These are phyloP conservation scores for Ictalurus punctatus DNA, from an alignment of 2,113 vertebrate genomes.

Conservation along the genomic window DNA sequence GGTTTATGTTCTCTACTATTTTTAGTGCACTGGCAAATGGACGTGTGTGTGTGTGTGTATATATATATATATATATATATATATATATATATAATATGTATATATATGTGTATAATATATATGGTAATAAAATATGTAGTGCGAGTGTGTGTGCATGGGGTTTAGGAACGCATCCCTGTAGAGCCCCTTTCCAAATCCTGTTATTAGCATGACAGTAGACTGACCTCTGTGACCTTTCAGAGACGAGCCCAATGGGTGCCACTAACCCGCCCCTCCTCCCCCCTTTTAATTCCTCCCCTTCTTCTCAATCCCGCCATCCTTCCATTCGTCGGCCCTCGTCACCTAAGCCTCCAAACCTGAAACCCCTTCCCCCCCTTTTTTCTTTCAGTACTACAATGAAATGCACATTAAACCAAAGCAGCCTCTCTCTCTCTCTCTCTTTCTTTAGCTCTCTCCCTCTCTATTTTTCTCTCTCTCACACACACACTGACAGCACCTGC, in stretches of 20 bases:
- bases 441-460: conserved; percentile 47
- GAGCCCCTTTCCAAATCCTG: conserved; percentile 67
- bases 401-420: conserved; percentile 45
- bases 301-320: conserved; percentile 45
- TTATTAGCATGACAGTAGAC: conserved; percentile 77
- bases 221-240: conserved; percentile 71
- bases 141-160: neutral
- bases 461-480: conserved; percentile 37
- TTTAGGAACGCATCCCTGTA: neutral
- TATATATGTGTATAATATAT: neutral
- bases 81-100: neutral
- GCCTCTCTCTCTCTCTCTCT: conserved; percentile 60
- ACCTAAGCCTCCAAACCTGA: conserved; percentile 61
- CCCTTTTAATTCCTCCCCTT: conserved; percentile 55
- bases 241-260: conserved; percentile 62
- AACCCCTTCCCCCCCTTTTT: conserved; percentile 57
- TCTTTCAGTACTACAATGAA: conserved; percentile 47
- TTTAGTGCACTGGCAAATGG: neutral
- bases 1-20: conserved; percentile 9
- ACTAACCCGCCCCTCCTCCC: neutral
- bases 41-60: neutral
- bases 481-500: conserved; percentile 77
- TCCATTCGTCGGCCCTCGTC: conserved; percentile 57
- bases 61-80: neutral
- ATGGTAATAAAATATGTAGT: neutral